These are phyloP conservation scores for Ceyx cyanopectus DNA, from an alignment of 2,113 vertebrate genomes.

Conservation along the genomic window DNA sequence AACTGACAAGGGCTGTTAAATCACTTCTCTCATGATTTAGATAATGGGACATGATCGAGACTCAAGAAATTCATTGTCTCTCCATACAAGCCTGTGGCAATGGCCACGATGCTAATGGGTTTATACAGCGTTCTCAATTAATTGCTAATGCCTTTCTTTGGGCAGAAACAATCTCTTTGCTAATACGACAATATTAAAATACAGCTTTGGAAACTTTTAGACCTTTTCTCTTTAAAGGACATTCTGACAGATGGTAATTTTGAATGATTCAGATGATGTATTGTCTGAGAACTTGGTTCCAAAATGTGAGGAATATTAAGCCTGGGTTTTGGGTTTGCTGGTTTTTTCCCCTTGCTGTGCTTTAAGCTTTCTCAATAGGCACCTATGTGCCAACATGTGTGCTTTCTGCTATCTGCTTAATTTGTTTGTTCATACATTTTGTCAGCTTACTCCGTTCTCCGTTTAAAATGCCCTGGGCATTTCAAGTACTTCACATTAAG, in stretches of 20 bases:
- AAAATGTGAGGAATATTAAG: constrained; percentile 11
- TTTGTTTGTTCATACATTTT: constrained; percentile 42
- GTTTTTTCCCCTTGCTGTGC: constrained; percentile 19
- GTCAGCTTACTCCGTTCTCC: background rate
- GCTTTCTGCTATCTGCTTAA: constrained; percentile 25
- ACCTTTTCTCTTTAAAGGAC: constrained; percentile 5
- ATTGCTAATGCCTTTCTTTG: background rate
- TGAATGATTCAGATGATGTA: constrained; percentile 22
- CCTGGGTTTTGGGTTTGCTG: background rate
- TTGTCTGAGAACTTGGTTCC: constrained; percentile 3
- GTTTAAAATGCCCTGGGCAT: background rate
- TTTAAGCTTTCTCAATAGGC: constrained; percentile 49
- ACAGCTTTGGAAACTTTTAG: constrained; percentile 2
- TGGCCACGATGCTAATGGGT: accelerated
- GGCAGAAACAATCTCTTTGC: background rate
- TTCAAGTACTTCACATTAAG: background rate
- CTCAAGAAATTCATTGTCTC: background rate
- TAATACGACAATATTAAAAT: background rate
- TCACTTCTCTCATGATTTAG: background rate
- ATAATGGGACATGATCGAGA: background rate
- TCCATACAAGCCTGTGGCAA: accelerated
- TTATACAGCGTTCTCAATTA: background rate
- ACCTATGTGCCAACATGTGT: constrained; percentile 26
- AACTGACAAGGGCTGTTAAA: background rate
- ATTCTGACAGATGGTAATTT: constrained; percentile 33